Base-by-base conservation (phyloP, 2,888 invertebrate species). In the Epinotia ramella region DNA sequence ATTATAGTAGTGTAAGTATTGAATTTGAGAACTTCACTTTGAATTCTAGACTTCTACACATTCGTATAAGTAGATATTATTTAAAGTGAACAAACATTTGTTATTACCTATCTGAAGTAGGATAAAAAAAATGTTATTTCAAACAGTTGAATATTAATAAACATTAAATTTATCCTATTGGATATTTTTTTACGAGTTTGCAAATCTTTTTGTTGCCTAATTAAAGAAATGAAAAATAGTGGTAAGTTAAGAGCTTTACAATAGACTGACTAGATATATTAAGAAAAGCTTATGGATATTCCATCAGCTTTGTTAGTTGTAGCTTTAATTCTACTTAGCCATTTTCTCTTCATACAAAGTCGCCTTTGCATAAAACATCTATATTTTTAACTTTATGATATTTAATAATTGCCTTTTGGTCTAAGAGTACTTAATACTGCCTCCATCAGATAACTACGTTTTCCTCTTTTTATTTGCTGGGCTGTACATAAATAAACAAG, bases 401-500 rank as follows among this genome's bases (percentile, higher is more conserved):
- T 53, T 33, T 67, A 40, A 56, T 40, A 7, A 67, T 18, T 18
- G 18, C 20, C 18, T 12, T 67, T 33, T 20, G 13, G 12, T 56
- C 24, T 40, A 46, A 69, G 24, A 44, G 59, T 69, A 69, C 44
- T 57, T 44, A 57, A 68, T 57, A 68, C 57, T n/a, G 18, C 12
- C 18, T 59, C 68, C 57, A 68, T 68, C 68, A 68, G 68, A 59
- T 59, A 68, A 57, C 68, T 44, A 56, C 33, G 56, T 67, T 40
- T 67, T 16, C 44, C 57, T 67, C 57, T 44, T 67, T 67, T 33
- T 16, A 67, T 20, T 20, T 28, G 28, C 60, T 6, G 16, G 13
- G 1, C 59, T 24, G 56, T 56, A 56, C 57, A 67, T 73, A 62
- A 67, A 67, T 73, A 67, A 73, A 62, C 68, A 73, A 68, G 44